Conservation (phyloP, 2,797 vertebrate species). For the Furcifer pardalis region DNA sequence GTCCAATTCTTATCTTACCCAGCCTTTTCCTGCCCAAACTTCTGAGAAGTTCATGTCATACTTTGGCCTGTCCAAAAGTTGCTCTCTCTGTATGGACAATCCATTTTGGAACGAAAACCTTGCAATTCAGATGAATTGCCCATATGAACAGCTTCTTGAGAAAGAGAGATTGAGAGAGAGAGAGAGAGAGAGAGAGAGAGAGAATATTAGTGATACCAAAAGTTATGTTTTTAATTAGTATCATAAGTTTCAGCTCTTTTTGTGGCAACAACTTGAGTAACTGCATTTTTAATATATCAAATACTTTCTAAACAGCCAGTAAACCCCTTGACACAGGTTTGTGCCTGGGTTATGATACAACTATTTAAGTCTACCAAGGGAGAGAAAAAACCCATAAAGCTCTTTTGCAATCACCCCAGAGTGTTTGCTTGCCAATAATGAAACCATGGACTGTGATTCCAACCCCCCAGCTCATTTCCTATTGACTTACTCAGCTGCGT, state of each 20-base stretch:
- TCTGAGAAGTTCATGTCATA: slow-evolving; percentile 38
- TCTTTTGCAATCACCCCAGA: slow-evolving; percentile 49
- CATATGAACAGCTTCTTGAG: slow-evolving; percentile 60
- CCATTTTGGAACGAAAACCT: slow-evolving; percentile 53
- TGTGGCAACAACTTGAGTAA: slow-evolving; percentile 52
- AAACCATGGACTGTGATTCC: slow-evolving; percentile 31
- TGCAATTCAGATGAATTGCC: slow-evolving; percentile 62
- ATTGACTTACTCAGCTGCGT: slow-evolving; percentile 77
- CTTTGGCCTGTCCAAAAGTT: slow-evolving; percentile 12
- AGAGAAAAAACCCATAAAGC: slow-evolving; percentile 53
- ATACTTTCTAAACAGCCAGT: slow-evolving; percentile 62
- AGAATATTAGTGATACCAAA: slow-evolving; percentile 56
- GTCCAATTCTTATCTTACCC: slow-evolving; percentile 2
- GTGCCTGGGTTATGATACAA: slow-evolving; percentile 57
- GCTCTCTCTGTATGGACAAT: slow-evolving; percentile 9
- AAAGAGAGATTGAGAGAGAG: slow-evolving; percentile 48
- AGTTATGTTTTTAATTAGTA: slow-evolving; percentile 77
- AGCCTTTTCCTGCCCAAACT: neutral
- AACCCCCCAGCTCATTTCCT: slow-evolving; percentile 67
- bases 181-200: slow-evolving; percentile 12
- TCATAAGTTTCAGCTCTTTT: slow-evolving; percentile 59
- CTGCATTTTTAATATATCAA: slow-evolving; percentile 58
- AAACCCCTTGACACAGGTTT: slow-evolving; percentile 67
- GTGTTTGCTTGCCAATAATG: slow-evolving; percentile 57
- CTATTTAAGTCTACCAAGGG: slow-evolving; percentile 65